Base-by-base conservation (phyloP, 1,140 invertebrate species). In the Helicorthomorpha holstii region DNA sequence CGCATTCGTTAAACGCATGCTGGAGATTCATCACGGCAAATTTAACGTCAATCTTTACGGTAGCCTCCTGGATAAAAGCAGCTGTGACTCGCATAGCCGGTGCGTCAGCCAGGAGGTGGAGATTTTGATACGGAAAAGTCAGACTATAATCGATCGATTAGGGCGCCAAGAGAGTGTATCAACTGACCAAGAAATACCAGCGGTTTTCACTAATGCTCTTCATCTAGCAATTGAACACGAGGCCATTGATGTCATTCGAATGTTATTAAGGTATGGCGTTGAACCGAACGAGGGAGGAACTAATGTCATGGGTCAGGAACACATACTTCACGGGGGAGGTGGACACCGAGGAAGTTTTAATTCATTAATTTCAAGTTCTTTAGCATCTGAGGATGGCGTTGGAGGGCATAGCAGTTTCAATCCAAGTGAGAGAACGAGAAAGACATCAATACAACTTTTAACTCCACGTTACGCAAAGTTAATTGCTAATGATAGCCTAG, bases 161-260 rank as follows among this genome's bases (percentile, higher is more conserved):
- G 64, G 62, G 46, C 54, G 60, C 7, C 54, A 58, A 2, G 60
- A 62, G 49, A 66, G 63, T 45, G 58, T 59, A 10, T 51, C 53
- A 1, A 54, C 55, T 4, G 59, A 59, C 0, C 56, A 57, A 25
- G 58, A 56, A 27, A 57, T 57, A 47, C 71, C 70, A 2, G 61
- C 68, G 1, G 68, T 75, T 24, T 76, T 77, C 58, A 67, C 64
- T 53, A 76, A 75, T 57, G 73, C 73, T 2, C 63, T 78, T 0
- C 75, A 77, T 60, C 61, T 75, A 45, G 75, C 75, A 2, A 69
- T 78, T 19, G 72, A 75, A 54, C 65, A 72, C 57, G 68, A 68
- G n/a, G 67, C 76, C 0, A 59, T 72, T 19, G 75, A 77, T 54
- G 75, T 75, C 1, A 64, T 72, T 0, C 63, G 72, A 12, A 64